Evolutionary conservation across 2,888 invertebrate species (phyloP), one percentile per base, ranked within the genome.

Genomic region (Rhodophaea formosa): DNA sequence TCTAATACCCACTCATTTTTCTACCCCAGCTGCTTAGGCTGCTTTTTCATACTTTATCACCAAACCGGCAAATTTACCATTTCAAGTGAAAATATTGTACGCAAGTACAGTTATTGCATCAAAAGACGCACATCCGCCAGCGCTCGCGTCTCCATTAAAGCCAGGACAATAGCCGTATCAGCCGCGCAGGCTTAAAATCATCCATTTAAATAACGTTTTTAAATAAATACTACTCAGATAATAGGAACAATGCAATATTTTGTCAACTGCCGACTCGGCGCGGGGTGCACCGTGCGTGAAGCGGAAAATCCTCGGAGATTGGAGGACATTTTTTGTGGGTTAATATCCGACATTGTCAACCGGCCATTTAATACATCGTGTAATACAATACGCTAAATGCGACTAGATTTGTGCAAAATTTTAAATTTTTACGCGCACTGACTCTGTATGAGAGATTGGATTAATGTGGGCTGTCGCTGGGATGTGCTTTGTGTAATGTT

Each of bases 161-260:
- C 61, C 74, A 73, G 72, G 72, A 91, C 90, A 91, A 90, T 82
- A 75, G 88, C 65, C 68, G 79, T 79, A 84, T 87, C 84, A 80
- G 76, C 75, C 81, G 84, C 82, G 84, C 80, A 80, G 82, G 90
- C 86, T 91, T 89, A 90, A 86, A 89, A 87, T 90, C 90, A 91
- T 89, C 86, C 88, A 90, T 90, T 90, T 90, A 89, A 90, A 90
- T 90, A 89, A 88, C 87, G 84, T 90, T 91, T 90, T 90, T 90
- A 91, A 91, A 91, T 90, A 91, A 91, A 91, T 91, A 91, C 89
- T 80, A 79, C 72, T 78, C 76, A 84, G 84, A 90, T 90, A 90
- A 91, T 89, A 90, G 89, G 88, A 84, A 91, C 91, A 91, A 91
- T 90, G 83, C 86, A 89, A 91, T 91, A 91, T 91, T 91, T 90